Base-by-base conservation (phyloP, 2,888 invertebrate genomes). In the Melanophora roralis region DNA sequence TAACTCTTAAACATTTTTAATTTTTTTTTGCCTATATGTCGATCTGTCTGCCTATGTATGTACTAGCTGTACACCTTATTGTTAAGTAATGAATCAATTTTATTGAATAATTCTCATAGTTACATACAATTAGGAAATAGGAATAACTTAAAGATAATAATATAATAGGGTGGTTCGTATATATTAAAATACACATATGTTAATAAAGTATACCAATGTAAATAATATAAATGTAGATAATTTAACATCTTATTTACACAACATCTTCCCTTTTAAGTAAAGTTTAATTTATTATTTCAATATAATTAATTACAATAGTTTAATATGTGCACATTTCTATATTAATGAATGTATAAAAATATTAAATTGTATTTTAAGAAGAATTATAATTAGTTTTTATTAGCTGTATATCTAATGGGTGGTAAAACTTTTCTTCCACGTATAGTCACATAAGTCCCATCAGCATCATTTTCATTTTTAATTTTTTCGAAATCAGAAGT, bases 351-450 rank as follows among this genome's bases (percentile, higher is more conserved):
- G 6, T 27, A 27, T 27, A 27, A 27, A 27, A 27, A 6, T 27
- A 27, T 27, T 27, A 5, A 27, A 5, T 3, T 3, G 27, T 5
- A 27, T 27, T 27, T 27, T 27, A 27, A 27, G 27, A 27, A 27
- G n/a, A 27, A 27, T 27, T 27, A 27, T 27, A 3, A 27, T 27
- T 27, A 27, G 3, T 27, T 27, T 27, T 27, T 27, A 27, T 3
- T 27, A 5, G 27, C 27, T 27, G 21, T 21, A 53, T 40, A 51
- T 40, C 65, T 65, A 51, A 27, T 65, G 3, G 65, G 65, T 51
- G 40, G 38, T n/a, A 27, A 8, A 38, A 53, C 12, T 65, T 65
- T 65, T 40, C 65, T 65, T 51, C 65, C 65, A 4, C 27, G 51
- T 16, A 38, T n/a, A 3, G 65, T 65, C 8, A 51, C 12, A 40